Conservation (phyloP, 2,888 invertebrate species). For the Cataglyphis cursor region DNA sequence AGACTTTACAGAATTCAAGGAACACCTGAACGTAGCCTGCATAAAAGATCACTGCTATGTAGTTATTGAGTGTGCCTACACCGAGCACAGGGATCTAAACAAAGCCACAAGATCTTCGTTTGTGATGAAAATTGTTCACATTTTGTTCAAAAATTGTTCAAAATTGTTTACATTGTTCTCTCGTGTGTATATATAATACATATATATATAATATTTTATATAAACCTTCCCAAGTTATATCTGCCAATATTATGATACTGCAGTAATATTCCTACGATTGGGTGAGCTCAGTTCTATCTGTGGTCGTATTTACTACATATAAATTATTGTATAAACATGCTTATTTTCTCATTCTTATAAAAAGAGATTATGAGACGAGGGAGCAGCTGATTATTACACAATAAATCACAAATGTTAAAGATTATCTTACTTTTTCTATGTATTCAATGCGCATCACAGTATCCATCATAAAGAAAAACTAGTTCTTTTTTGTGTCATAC, state of each 20-base stretch:
- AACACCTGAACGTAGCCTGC: slow-evolving; percentile 90
- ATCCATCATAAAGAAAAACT: background rate
- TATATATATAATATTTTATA: background rate
- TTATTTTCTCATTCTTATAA: slow-evolving; percentile 11
- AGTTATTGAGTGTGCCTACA: slow-evolving; percentile 81
- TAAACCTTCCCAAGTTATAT: slow-evolving; percentile 13
- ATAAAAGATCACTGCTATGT: slow-evolving; percentile 88
- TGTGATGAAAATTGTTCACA: slow-evolving; percentile 69
- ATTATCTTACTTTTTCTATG: background rate
- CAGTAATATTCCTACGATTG: slow-evolving; percentile 4
- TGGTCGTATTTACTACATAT: slow-evolving; percentile 39
- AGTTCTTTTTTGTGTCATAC: background rate
- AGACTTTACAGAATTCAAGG: slow-evolving; percentile 91
- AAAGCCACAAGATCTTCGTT: slow-evolving; percentile 80
- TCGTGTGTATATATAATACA: background rate
- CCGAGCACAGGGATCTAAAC: slow-evolving; percentile 84
- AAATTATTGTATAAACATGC: slow-evolving; percentile 33
- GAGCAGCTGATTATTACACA: slow-evolving; percentile 58
- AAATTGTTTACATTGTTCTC: slow-evolving; percentile 29
- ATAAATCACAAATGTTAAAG: slow-evolving; percentile 11
- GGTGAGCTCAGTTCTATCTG: slow-evolving; percentile 53
- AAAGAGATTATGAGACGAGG: slow-evolving; percentile 49
- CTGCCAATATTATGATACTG: slow-evolving; percentile 11
- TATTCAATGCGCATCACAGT: background rate
- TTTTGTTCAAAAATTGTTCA: slow-evolving; percentile 31